Evolutionary conservation across 53 echinoderm and acorn worm species (phyloP), one percentile per base, ranked within the genome.

Genomic region (Apostichopus leukothele): DNA sequence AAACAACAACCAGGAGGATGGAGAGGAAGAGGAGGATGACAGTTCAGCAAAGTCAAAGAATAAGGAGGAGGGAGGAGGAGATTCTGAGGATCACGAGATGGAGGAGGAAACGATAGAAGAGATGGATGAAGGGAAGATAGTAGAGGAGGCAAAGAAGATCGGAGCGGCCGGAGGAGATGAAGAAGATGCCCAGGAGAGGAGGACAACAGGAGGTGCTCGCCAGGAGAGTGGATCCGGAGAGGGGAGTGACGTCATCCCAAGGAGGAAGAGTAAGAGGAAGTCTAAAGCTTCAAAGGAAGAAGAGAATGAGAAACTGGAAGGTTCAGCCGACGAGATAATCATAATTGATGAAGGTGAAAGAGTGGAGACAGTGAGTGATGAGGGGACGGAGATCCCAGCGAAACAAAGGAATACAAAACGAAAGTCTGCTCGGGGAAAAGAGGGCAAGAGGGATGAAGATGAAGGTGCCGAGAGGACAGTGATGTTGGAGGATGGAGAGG

Each of bases 91-190:
- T 25, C 7, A 67, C 18, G 73, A 71, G 25, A 52, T 1, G 75
- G 39, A 21, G 19, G 74, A 26, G 10, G 75, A 79, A 79, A 73
- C 20, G 10, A 88, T 51, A 67, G 51, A 76, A 16, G 53, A 90
- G 55, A 83, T 60, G 60, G 88, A 88, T 10, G 75, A 61, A 76
- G 51, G 50, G 83, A 50, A 57, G 75, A 91, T 51, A 77, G 14
- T 27, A 39, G 14, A 25, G 25, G 25, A 25, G 25, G 25, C 25
- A 1, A 25, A 25, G 25, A 25, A 25, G 75, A 16, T 74, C 0
- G 26, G 75, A 18, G 8, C 22, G 68, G 20, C 14, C 73, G 39
- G 39, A 39, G 39, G 2, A 39, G 39, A 39, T 39, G 0, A 77
- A 27, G 77, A 59, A 20, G 78, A 19, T 7, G 18, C 23, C 16